Base-by-base conservation (phyloP, 2,797 vertebrate genomes). In the Anomalospiza imberbis region DNA sequence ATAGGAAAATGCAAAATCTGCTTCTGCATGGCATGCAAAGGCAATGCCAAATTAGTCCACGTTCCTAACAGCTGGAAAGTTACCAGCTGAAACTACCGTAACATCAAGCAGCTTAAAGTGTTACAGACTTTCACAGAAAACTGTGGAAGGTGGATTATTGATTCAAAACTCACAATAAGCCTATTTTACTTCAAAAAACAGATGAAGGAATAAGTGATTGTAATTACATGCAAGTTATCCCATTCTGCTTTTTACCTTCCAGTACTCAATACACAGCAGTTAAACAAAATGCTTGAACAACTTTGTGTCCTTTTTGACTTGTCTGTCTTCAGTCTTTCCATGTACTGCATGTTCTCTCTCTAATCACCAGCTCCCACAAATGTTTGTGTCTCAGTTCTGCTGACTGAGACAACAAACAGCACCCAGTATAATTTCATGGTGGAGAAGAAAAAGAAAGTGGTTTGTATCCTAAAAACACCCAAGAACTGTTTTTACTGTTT, bases 301-400 rank as follows among this genome's bases (percentile, higher is more conserved):
- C 25, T 53, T 7, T 47, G 22, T 65, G 48, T 45, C 34, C 54
- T 57, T 85, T 75, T 48, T 68, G 48, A 88, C 47, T 80, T 38
- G 22, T 47, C 47, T 83, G 44, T 66, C 38, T 71, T 65, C 40
- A 44, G 31, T 38, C 36, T 12, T 55, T 57, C 62, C 65, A 26
- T 38, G 78, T 87, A 61, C 68, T 88, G 26, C 48, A 34, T 48
- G 66, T 68, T 87, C 55, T 70, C 53, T 70, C 68, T 76, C 55
- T 85, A 92, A 85, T 74, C 80, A 94, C 26, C 68, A 94, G 57
- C 61, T 92, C 70, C 57, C 77, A 83, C 58, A 71, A 91, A 88
- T 42, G 58, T 93, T 74, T 91, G 40, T 45, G 10, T 84, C 82
- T 77, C 90, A 48, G 71, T 68, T 95, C 50, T 83, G 77, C 65